Base-by-base conservation (phyloP, 2,888 invertebrate species). In the Ephialtes manifestator region DNA sequence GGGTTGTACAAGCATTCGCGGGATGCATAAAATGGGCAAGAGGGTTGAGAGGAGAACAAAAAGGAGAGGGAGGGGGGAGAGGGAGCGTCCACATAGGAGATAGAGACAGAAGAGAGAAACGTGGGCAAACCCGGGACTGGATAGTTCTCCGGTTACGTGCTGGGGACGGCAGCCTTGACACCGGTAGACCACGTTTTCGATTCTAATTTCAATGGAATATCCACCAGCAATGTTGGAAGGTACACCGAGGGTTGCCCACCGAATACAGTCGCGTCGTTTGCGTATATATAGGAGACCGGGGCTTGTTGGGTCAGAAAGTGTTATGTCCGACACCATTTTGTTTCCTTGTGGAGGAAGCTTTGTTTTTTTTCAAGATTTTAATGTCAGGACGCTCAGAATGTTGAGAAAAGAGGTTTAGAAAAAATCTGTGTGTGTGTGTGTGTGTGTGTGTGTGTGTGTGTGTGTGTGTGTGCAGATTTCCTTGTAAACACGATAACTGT, bases 161-260 rank as follows among this genome's bases (percentile, higher is more conserved):
- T 39, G 31, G n/a, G 35, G 18, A 31, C 18, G 60, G 35, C n/a
- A 10, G 60, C 35, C 15, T 15, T 24, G 28, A 31, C 58, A 55
- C 72, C 51, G 51, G 51, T 51, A 53, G 31, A 70, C 55, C 65
- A 31, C 67, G 53, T 15, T 79, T 81, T 81, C 71, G 58, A 84
- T 77, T 77, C 67, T 63, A 46, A 75, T 74, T 79, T 83, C 85
- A 82, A 82, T 80, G 72, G 65, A 51, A 78, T 65, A 81, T 60
- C 71, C 70, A 68, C 70, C 68, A 43, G 60, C 60, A 35, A n/a
- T 18, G 60, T 63, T 63, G 60, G 60, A 35, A 63, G 10, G 60
- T 35, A 63, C 60, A 63, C 60, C 60, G 18, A 2, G 35, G 31
- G 7, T 53, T 55, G 51, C 51, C 51, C n/a, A 51, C 51, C 51